Percentiles rank a stretch among this genome's conserved stretches.
phyloP scores from a whole-genome alignment of 2,113 vertebrate species.

The Rhinoderma darwinii region DNA sequence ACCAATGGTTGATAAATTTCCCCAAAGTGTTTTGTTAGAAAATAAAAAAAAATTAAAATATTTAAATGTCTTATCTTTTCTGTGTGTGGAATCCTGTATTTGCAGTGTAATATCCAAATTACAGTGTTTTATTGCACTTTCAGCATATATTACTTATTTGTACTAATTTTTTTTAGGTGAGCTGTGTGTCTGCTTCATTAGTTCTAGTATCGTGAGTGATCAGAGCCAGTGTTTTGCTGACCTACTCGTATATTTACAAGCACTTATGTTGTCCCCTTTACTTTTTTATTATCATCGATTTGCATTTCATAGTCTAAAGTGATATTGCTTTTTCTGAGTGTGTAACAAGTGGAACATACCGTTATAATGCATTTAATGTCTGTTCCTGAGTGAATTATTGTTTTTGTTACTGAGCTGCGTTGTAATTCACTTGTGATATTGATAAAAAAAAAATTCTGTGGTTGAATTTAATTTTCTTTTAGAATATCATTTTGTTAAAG shows the following conservation, averaged over 20 bases:
- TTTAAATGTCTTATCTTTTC: too few species aligned
- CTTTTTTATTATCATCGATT: neutral
- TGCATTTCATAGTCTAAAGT: neutral
- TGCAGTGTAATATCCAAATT: too few species aligned
- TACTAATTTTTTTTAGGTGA: neutral
- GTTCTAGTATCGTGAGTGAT: neutral
- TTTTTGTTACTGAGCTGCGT: neutral
- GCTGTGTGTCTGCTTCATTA: neutral
- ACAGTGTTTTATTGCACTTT: neutral
- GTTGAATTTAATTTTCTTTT: neutral
- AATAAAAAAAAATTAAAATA: too few species aligned
- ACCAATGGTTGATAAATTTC: too few species aligned
- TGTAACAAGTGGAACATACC: neutral
- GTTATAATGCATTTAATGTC: neutral
- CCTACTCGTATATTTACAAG: neutral
- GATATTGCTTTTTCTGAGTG: neutral
- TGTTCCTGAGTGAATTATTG: neutral
- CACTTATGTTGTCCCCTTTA: neutral
- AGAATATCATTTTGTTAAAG: neutral
- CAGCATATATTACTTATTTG: neutral
- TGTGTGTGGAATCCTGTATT: too few species aligned
- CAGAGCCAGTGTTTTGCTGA: neutral
- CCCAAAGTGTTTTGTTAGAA: too few species aligned
- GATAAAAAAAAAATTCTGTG: neutral
- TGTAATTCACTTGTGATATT: constrained; percentile 2